phyloP scores from a whole-genome alignment of 1,140 invertebrate species.

The Stratiolaelaps scimitus region DNA sequence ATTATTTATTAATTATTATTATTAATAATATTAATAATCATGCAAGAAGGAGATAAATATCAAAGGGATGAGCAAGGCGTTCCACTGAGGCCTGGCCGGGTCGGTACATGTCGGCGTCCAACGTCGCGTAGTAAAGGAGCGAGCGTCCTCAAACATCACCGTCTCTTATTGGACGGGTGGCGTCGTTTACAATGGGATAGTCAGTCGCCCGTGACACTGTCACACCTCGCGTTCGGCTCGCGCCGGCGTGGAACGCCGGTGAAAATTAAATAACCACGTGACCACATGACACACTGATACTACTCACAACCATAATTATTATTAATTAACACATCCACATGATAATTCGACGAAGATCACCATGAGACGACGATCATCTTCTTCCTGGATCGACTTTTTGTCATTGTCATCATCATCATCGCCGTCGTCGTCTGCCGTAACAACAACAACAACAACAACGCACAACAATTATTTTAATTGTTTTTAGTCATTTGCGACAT shows the following conservation, averaged over 20 bases:
- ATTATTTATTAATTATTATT: too few relatives aligned
- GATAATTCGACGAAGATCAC: background rate
- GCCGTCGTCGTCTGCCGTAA: background rate
- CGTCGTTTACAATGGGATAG: too few relatives aligned
- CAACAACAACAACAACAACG: too few relatives aligned
- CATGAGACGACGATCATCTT: background rate
- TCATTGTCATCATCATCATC: background rate
- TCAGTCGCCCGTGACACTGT: too few relatives aligned
- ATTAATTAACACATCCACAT: constrained; percentile 11
- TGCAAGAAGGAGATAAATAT: constrained; percentile 27
- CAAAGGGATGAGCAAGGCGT: constrained; percentile 22
- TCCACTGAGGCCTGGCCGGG: background rate
- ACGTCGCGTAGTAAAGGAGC: background rate
- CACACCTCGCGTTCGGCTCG: too few relatives aligned
- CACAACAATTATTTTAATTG: too few relatives aligned
- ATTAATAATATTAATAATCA: background rate
- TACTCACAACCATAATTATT: constrained; percentile 26
- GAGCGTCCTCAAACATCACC: background rate
- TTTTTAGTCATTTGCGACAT: too few relatives aligned
- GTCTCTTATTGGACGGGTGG: too few relatives aligned
- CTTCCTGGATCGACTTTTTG: background rate
- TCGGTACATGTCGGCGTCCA: background rate
- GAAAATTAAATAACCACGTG: constrained; percentile 25
- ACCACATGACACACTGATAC: constrained; percentile 19
- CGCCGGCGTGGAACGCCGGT: constrained; percentile 3